A percentile compares a stretch with the other conserved stretches of the same genome.
Evolutionary conservation across 2,113 vertebrate genomes (phyloP).

Genomic region (Pampusana beccarii): DNA sequence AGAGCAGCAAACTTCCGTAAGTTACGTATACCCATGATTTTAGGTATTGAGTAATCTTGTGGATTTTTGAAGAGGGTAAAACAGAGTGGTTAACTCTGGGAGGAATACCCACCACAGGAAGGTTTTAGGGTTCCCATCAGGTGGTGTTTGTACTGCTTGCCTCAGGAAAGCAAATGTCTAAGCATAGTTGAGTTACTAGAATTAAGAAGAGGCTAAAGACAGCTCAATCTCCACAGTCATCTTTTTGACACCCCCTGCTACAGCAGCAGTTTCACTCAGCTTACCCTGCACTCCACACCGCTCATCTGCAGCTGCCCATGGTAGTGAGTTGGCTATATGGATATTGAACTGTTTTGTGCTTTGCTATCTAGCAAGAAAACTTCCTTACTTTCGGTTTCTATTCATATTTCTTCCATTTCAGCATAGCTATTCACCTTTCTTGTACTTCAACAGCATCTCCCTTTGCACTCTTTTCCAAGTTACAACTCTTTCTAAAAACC

Average conservation of each 20-base stretch:
- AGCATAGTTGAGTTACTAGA: neutral
- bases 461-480: neutral
- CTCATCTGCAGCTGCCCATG: too few species aligned
- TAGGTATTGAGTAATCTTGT: neutral
- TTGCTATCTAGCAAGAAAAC: neutral
- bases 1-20: too few species aligned
- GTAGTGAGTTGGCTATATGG: neutral
- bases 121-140: neutral
- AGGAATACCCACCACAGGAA: neutral
- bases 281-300: fast-evolving
- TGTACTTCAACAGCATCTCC: neutral
- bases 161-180: neutral
- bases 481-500: neutral
- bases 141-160: neutral
- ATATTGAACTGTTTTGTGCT: neutral
- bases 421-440: neutral
- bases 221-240: neutral
- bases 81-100: neutral
- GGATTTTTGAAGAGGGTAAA: neutral
- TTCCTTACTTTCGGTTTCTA: neutral
- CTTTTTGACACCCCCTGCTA: neutral
- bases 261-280: neutral
- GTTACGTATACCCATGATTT: fast-evolving
- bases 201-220: neutral
- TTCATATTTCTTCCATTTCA: neutral